Evolutionary conservation across 2,888 invertebrate genomes (phyloP).

Genomic region (Mimas tiliae): DNA sequence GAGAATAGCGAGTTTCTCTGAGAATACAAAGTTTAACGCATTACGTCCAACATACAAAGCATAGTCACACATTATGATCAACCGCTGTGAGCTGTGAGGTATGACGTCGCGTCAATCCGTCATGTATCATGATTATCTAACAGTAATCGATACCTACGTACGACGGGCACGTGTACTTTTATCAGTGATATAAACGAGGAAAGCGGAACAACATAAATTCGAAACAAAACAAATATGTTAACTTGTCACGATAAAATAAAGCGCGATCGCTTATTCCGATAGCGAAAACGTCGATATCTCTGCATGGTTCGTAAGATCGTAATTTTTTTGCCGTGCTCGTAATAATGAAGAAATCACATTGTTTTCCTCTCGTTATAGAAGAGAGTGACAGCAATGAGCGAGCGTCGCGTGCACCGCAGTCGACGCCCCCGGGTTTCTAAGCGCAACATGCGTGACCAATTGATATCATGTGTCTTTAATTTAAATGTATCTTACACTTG

Average conservation of each 20-base stretch:
- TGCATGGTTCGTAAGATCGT: slow-evolving; percentile 7
- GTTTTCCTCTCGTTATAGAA: slow-evolving; percentile 68
- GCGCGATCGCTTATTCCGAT: slow-evolving; percentile 9
- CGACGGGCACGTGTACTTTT: slow-evolving; percentile 7
- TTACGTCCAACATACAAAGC: too few species aligned
- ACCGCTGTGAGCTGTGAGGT: neutral
- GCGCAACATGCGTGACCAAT: slow-evolving; percentile 73
- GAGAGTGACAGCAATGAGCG: slow-evolving; percentile 72
- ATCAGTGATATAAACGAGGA: slow-evolving; percentile 13
- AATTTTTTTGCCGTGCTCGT: slow-evolving; percentile 10
- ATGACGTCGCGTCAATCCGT: too few species aligned
- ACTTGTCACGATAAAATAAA: slow-evolving; percentile 9
- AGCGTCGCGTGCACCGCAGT: slow-evolving; percentile 68
- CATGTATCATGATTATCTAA: slow-evolving; percentile 15
- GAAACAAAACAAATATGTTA: slow-evolving; percentile 12
- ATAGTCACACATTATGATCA: too few species aligned
- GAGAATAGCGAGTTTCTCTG: too few species aligned
- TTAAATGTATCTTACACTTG: slow-evolving; percentile 46
- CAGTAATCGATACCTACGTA: slow-evolving; percentile 14
- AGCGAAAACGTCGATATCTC: slow-evolving; percentile 20
- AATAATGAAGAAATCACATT: slow-evolving; percentile 42
- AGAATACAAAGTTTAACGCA: too few species aligned
- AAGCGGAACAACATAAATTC: slow-evolving; percentile 15
- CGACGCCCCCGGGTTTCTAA: slow-evolving; percentile 75
- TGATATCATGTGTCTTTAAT: slow-evolving; percentile 63